Base-by-base conservation (phyloP, 2,888 invertebrate species). In the Sympetrum striolatum region DNA sequence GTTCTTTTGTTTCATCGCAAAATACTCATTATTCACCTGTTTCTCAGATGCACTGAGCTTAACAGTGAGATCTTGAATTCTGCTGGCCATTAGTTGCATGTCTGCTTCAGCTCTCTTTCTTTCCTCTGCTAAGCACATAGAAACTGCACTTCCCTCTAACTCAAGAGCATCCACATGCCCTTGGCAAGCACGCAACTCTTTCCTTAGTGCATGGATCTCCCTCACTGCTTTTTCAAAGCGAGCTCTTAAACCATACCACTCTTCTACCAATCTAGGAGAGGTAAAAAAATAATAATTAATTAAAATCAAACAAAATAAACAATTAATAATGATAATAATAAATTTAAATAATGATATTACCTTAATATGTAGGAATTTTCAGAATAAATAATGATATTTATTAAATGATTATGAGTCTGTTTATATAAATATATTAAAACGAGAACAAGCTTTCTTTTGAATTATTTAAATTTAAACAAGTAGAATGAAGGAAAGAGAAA, bases 11-110 rank as follows among this genome's bases (percentile, higher is more conserved):
- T n/a, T 15, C 60, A n/a, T 6, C 10, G n/a, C 64, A n/a, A 73
- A 31, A 31, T 12, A 1, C 31, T 8, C 25, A 25, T n/a, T 31
- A 91, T 35, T 91, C 90, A 97, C 96, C 94, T 97, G 97, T 92
- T 97, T 97, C 93, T 98, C 98, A 0, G 97, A 97, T 0, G 96
- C 95, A 12, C 96, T 96, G 91, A 98, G 95, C 93, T 98, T 98
- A 90, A 96, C 95, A 0, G 98, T 98, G 53, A 98, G 94, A 93
- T 98, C 97, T 93, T 98, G 96, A 91, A 98, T 96, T 90, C 98
- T 58, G 60, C 58, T 96, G 0, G 97, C 97, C 96, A 98, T 97
- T 92, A 86, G 39, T 22, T 58, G 58, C 86, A 86, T 86, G 91
- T 95, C 95, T 91, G 95, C 95, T 90, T 95, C 94, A 31, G 86